Evolutionary conservation across 2,888 invertebrate genomes (phyloP).

Genomic region (Petrolisthes cinctipes): DNA sequence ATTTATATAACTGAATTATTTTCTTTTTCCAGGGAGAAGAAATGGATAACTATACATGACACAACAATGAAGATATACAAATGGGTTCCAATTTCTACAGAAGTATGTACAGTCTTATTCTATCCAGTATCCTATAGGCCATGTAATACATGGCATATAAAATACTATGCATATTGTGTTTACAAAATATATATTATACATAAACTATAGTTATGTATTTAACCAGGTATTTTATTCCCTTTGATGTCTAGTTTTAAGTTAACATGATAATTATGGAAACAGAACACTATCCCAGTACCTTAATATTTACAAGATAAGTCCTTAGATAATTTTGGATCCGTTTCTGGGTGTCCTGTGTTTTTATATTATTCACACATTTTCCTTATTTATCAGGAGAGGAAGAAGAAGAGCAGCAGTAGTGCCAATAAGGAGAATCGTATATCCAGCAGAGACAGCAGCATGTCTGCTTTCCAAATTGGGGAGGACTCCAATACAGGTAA

Average conservation of each 20-base stretch:
- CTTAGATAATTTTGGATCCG: background rate
- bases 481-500: constrained; percentile 94
- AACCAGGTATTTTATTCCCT: too few relatives aligned
- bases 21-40: constrained; percentile 87
- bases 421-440: constrained; percentile 81
- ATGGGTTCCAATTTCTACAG: constrained; percentile 85
- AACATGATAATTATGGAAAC: too few relatives aligned
- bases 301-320: too few relatives aligned
- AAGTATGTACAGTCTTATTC: constrained; percentile 28
- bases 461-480: constrained; percentile 72
- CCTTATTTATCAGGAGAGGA: constrained; percentile 67
- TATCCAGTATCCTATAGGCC: background rate
- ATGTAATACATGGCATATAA: background rate
- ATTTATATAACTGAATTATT: constrained; percentile 6
- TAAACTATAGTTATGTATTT: too few relatives aligned
- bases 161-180: background rate
- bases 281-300: background rate
- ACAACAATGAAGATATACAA: constrained; percentile 99
- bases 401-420: constrained; percentile 80
- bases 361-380: background rate
- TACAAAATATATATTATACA: too few relatives aligned
- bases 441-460: constrained; percentile 81
- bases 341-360: background rate
- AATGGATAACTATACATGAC: constrained; percentile 98
- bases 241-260: too few relatives aligned